Conservation (phyloP, 2,797 vertebrate species). For the Rhabdomys pumilio region DNA sequence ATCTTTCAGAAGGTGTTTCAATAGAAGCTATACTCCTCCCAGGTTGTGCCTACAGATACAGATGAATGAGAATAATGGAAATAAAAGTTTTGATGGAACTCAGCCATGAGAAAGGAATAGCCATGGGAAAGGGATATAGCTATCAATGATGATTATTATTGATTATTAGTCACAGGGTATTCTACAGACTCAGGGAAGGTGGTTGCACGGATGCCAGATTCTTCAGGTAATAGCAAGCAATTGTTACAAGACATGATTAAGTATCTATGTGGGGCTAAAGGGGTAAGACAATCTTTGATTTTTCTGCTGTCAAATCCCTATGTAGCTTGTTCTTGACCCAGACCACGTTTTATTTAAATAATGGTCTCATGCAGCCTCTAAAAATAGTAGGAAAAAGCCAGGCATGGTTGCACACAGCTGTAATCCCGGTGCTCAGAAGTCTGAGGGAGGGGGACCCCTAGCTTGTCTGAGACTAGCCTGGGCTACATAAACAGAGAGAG, state of each 20-base stretch:
- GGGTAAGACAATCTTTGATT: neutral
- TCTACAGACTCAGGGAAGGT: neutral
- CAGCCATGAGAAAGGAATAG: neutral
- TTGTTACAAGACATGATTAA: neutral
- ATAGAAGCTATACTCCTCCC: neutral
- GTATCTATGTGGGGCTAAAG: neutral
- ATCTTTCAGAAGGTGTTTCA: neutral
- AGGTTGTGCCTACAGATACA: neutral
- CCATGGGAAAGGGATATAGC: neutral
- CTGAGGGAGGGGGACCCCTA: neutral
- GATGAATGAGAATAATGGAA: neutral
- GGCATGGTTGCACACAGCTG: too few relatives aligned
- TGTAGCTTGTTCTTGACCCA: neutral
- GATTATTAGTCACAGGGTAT: neutral
- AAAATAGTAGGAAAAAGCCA: neutral
- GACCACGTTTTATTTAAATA: conserved; percentile 51
- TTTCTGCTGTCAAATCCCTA: neutral
- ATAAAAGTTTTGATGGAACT: neutral
- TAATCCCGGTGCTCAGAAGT: neutral
- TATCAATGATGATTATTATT: neutral
- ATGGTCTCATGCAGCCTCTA: neutral
- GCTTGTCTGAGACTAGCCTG: neutral
- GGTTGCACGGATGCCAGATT: neutral
- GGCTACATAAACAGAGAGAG: neutral
- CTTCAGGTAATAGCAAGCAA: neutral